These are phyloP conservation scores for Tiliacea aurago DNA, from an alignment of 2,888 invertebrate species.

Conservation along the genomic window DNA sequence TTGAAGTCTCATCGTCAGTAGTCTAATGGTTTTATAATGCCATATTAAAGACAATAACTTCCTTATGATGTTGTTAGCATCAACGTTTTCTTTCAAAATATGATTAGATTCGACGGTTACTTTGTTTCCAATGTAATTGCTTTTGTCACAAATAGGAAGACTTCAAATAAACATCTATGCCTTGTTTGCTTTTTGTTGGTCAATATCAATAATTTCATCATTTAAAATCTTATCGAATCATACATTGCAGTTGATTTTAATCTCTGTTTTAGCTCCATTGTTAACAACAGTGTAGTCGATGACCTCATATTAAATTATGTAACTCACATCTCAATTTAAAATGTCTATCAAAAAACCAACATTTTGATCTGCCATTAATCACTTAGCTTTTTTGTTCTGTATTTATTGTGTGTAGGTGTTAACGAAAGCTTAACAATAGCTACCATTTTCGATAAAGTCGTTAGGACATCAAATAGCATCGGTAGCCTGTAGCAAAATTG, in stretches of 20 bases:
- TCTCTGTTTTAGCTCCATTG: slow-evolving; percentile 26
- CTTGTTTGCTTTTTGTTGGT: background rate
- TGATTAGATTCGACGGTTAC: slow-evolving; percentile 19
- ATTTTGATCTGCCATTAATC: slow-evolving; percentile 74
- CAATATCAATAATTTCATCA: slow-evolving; percentile 9
- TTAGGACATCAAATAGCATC: slow-evolving; percentile 49
- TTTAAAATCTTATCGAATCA: slow-evolving; percentile 8
- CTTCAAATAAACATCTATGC: background rate
- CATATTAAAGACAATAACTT: slow-evolving; percentile 30
- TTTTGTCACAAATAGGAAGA: slow-evolving; percentile 24
- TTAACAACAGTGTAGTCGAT: slow-evolving; percentile 38
- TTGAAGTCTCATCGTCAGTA: slow-evolving; percentile 52
- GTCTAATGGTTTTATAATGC: slow-evolving; percentile 44
- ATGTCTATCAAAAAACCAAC: slow-evolving; percentile 56
- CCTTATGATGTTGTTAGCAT: slow-evolving; percentile 31
- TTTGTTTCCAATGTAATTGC: slow-evolving; percentile 24
- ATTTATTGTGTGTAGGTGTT: slow-evolving; percentile 68
- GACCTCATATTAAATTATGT: slow-evolving; percentile 66
- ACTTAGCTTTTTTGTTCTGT: slow-evolving; percentile 52
- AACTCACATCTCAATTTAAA: slow-evolving; percentile 67
- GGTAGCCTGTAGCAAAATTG: slow-evolving; percentile 53
- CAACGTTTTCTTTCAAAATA: slow-evolving; percentile 20
- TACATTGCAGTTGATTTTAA: slow-evolving; percentile 15
- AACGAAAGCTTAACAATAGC: slow-evolving; percentile 68
- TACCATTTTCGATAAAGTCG: slow-evolving; percentile 61